Percentiles rank a stretch among this genome's conserved stretches.
Conservation (phyloP, 2,113 vertebrate species). For the Cnemophilus loriae region DNA sequence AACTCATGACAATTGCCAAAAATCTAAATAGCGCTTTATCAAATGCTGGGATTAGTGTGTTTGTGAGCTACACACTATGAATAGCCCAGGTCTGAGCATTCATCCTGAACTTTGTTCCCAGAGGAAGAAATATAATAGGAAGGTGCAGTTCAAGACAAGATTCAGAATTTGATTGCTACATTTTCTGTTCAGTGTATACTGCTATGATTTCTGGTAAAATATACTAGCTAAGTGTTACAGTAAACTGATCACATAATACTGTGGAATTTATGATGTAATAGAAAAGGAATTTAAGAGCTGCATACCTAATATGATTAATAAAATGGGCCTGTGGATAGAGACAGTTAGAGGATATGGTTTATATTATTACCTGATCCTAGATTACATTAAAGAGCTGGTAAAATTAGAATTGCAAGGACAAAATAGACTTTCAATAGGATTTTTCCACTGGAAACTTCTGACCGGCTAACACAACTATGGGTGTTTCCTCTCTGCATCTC, state of each 20-base stretch:
- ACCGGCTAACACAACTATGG: neutral
- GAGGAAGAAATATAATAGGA: neutral
- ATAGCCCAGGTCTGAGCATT: neutral
- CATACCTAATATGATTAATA: slow-evolving; percentile 50
- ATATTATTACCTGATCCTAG: slow-evolving; percentile 17
- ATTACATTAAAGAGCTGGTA: neutral
- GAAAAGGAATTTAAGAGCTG: slow-evolving; percentile 55
- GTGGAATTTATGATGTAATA: slow-evolving; percentile 35
- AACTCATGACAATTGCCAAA: neutral
- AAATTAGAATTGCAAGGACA: neutral
- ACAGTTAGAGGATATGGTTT: neutral
- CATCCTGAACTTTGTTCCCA: neutral
- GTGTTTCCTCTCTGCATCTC: neutral
- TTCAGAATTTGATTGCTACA: neutral
- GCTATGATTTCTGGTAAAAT: slow-evolving; percentile 39
- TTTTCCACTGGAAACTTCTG: neutral
- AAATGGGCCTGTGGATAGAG: slow-evolving; percentile 18
- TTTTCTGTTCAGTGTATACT: neutral
- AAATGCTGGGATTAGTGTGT: neutral
- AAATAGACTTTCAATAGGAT: neutral
- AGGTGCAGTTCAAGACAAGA: neutral
- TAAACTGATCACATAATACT: slow-evolving; percentile 37
- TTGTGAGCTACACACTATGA: neutral
- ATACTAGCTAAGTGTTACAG: slow-evolving; percentile 4
- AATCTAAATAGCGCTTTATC: neutral